A percentile compares a stretch with the other conserved stretches of the same genome.
phyloP scores from a whole-genome alignment of 2,113 vertebrate genomes.

The Ptilorrhoa leucosticta region DNA sequence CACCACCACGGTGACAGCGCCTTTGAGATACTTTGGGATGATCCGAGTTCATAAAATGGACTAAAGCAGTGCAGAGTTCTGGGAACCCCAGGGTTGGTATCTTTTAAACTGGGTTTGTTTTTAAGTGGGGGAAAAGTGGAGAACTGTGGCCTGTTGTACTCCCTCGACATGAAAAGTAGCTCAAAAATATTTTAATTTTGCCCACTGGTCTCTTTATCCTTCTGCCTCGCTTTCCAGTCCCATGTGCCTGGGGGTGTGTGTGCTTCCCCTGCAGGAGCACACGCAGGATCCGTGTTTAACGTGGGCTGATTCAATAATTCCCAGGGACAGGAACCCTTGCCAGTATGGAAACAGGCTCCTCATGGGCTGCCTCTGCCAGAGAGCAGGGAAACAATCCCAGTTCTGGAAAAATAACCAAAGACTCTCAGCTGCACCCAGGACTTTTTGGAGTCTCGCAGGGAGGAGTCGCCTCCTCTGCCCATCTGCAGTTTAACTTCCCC shows the following conservation, averaged over 20 bases:
- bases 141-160: neutral
- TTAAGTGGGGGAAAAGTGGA: neutral
- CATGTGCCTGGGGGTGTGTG: neutral
- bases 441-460: neutral
- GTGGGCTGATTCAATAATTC: neutral
- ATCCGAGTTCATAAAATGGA: rapidly evolving
- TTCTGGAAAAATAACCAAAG: conserved; percentile 32
- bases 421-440: conserved; percentile 37
- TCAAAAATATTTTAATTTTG: neutral
- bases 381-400: neutral
- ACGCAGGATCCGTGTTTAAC: neutral
- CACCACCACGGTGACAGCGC: rapidly evolving
- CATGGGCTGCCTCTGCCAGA: neutral
- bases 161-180: neutral
- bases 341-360: neutral
- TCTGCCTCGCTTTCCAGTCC: neutral
- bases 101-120: neutral
- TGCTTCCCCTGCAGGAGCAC: neutral
- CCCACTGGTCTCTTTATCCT: neutral
- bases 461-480: neutral
- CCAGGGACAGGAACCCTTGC: neutral
- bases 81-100: rapidly evolving
- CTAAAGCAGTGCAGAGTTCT: neutral
- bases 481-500: neutral
- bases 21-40: neutral